Conservation (phyloP, 2,888 invertebrate genomes). For the Euproctis similis region DNA sequence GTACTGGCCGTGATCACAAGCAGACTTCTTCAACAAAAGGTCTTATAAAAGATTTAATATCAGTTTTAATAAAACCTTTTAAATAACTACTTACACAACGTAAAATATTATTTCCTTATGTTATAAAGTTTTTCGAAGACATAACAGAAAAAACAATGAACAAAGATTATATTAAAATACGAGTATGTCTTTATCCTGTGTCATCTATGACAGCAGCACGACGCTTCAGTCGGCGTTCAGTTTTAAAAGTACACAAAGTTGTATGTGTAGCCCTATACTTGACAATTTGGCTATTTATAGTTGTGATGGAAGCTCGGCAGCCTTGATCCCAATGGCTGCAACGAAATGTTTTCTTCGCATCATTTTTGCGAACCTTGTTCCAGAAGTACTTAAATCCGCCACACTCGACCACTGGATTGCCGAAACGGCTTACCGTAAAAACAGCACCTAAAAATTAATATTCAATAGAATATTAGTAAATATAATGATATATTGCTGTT, state of each 20-base stretch:
- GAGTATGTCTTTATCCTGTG: too few relatives aligned
- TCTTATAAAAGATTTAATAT: too few relatives aligned
- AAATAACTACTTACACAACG: too few relatives aligned
- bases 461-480: too few relatives aligned
- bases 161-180: too few relatives aligned
- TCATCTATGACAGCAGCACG: background rate
- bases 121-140: too few relatives aligned
- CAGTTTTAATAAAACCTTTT: too few relatives aligned
- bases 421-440: constrained; percentile 12
- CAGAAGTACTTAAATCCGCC: constrained; percentile 13
- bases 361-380: background rate
- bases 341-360: background rate
- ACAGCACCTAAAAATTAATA: constrained; percentile 8
- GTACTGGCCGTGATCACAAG: too few relatives aligned
- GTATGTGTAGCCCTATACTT: constrained; percentile 10
- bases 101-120: too few relatives aligned
- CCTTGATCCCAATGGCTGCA: constrained; percentile 8
- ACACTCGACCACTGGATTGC: constrained; percentile 18
- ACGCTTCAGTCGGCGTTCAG: background rate
- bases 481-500: too few relatives aligned
- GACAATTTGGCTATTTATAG: constrained; percentile 21
- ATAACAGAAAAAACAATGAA: too few relatives aligned
- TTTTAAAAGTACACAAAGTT: constrained; percentile 8
- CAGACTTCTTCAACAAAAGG: too few relatives aligned
- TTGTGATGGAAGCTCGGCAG: constrained; percentile 27